Evolutionary conservation across 2,797 vertebrate species (phyloP), one percentile per base, ranked within the genome.

Genomic region (Rhodeus uyekii): DNA sequence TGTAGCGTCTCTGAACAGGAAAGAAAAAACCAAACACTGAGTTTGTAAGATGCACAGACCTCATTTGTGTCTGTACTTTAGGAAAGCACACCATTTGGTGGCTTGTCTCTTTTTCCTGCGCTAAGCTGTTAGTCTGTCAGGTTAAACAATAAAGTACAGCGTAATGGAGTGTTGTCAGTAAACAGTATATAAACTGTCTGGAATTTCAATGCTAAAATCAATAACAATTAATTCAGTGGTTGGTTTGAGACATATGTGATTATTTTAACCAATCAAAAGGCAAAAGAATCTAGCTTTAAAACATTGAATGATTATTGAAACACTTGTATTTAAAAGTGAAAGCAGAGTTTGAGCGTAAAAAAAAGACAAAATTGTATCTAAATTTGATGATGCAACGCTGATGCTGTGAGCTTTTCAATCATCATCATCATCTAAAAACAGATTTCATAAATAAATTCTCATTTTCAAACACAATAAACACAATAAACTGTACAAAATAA

Each of bases 11-110:
- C 65, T 84, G 27, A 67, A 74, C 80, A 86, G 81, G 78, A 86
- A 85, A 83, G 29, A 76, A 69, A 48, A 82, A 81, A 81, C 39
- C 74, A 78, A 73, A 82, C 4, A 74, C 13, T 74, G 34, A 76
- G 81, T 82, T 78, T 60, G 7, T 46, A 58, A 55, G 6, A 79
- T 71, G 69, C 58, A 85, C 24, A 82, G 78, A 60, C 63, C 58
- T 88, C 48, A 44, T 83, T 83, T 80, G 8, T 24, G 10, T 64
- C 29, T 83, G 81, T 58, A 81, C 72, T 83, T 85, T 32, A 85
- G 81, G 74, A 87, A 84, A 83, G 46, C 36, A 48, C 61, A 24
- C n/a, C 19, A 24, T 72, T 36, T 34, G 48, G 60, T 79, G 44
- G 58, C 42, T 65, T 48, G 19, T 44, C 39, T 44, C 10, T 76